Evolutionary conservation across 2,113 vertebrate genomes (phyloP).

Genomic region (Chaetorhynchus papuensis): DNA sequence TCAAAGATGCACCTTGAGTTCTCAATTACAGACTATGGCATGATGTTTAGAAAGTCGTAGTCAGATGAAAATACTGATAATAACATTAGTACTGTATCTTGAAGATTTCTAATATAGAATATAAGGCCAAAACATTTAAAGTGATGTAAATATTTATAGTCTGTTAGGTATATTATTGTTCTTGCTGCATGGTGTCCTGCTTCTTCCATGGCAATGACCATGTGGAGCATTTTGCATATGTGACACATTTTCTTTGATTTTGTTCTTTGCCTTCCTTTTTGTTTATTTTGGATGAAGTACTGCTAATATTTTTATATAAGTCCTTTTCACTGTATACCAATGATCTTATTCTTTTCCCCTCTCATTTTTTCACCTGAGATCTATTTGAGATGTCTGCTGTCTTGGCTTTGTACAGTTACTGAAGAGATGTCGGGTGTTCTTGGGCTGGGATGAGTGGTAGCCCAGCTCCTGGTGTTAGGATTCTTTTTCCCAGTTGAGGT

Average conservation of each 20-base stretch:
- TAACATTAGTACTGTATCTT: neutral
- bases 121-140: neutral
- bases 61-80: neutral
- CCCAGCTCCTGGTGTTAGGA: neutral
- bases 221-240: neutral
- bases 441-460: neutral
- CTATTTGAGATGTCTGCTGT: neutral
- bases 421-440: rapidly evolving
- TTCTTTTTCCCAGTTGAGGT: rapidly evolving
- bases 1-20: neutral
- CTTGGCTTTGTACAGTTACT: neutral
- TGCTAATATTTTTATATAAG: neutral
- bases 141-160: neutral
- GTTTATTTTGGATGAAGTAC: neutral
- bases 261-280: neutral
- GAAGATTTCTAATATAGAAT: neutral
- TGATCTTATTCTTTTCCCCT: neutral
- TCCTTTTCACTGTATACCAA: neutral
- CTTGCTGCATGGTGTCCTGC: neutral
- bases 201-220: neutral
- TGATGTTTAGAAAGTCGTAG: neutral
- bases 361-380: neutral
- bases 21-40: neutral
- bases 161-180: neutral
- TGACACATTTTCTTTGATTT: neutral